phyloP scores from a whole-genome alignment of 2,797 vertebrate species.

The Taeniopygia guttata region DNA sequence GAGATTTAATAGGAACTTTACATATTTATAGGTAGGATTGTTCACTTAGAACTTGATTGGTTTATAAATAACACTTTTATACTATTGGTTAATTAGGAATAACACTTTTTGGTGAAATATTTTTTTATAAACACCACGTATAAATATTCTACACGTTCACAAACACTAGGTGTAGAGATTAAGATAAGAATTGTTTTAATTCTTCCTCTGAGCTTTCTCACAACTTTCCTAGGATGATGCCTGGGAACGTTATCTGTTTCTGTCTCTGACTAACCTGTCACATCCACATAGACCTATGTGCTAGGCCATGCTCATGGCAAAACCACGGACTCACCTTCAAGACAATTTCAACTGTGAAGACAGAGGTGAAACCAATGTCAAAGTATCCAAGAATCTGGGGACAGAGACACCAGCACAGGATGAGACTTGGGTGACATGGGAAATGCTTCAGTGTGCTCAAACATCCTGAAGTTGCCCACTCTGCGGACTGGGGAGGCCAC shows the following conservation, averaged over 20 bases:
- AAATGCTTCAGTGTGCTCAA: not conserved
- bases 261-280: not conserved
- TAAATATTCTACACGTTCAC: not conserved
- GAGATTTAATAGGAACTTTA: not conserved
- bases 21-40: not conserved
- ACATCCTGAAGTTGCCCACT: not conserved
- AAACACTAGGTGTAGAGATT: not conserved
- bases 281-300: not conserved
- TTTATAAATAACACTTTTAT: not conserved
- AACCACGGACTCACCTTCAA: conserved; percentile 84
- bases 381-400: conserved; percentile 90
- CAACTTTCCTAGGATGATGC: not conserved
- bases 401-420: not conserved
- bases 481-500: not conserved
- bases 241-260: not conserved
- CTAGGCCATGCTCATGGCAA: not conserved
- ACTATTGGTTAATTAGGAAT: not conserved
- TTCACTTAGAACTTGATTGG: not conserved
- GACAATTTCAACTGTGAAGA: conserved; percentile 96
- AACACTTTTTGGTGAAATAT: not conserved
- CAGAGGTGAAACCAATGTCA: conserved; percentile 92
- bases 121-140: not conserved
- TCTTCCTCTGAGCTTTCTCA: not conserved
- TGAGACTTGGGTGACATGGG: not conserved
- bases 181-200: not conserved